Conservation (phyloP, 2,888 invertebrate genomes). For the Geotrupes spiniger region DNA sequence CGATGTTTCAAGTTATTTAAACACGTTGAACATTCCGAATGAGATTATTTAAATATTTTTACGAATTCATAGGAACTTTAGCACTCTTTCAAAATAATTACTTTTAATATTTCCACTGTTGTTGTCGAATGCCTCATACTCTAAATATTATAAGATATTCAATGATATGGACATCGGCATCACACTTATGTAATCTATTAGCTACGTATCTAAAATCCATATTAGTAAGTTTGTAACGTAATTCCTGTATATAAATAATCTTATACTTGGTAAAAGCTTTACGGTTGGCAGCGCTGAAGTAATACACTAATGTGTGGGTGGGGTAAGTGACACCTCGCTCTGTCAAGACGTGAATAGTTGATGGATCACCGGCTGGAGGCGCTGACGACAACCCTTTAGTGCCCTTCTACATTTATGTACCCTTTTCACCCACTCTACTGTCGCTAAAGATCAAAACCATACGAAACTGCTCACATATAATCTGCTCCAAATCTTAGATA, state of each 20-base stretch:
- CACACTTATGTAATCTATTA: too few species aligned
- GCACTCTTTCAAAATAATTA: too few species aligned
- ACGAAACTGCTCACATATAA: constrained; percentile 15
- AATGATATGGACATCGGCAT: too few species aligned
- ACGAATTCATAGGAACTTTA: too few species aligned
- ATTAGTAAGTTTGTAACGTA: constrained; percentile 1
- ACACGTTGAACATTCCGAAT: too few species aligned
- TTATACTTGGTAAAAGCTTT: constrained; percentile 26
- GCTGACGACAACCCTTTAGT: constrained; percentile 35
- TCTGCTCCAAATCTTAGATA: neutral
- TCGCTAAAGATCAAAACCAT: constrained; percentile 21
- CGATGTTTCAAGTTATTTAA: too few species aligned
- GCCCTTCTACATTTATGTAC: constrained; percentile 23
- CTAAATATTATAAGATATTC: too few species aligned
- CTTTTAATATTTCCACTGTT: too few species aligned
- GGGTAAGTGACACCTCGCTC: constrained; percentile 45
- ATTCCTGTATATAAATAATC: constrained; percentile 20
- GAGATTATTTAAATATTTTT: too few species aligned
- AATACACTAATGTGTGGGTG: constrained; percentile 47
- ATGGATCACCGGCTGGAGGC: constrained; percentile 40
- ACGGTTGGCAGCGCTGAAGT: constrained; percentile 39
- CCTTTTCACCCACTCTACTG: constrained; percentile 22
- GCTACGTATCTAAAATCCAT: too few species aligned
- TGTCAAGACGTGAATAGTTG: constrained; percentile 44
- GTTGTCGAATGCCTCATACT: too few species aligned